Evolutionary conservation across 2,113 vertebrate species (phyloP).

Genomic region (Cyrtonyx montezumae): DNA sequence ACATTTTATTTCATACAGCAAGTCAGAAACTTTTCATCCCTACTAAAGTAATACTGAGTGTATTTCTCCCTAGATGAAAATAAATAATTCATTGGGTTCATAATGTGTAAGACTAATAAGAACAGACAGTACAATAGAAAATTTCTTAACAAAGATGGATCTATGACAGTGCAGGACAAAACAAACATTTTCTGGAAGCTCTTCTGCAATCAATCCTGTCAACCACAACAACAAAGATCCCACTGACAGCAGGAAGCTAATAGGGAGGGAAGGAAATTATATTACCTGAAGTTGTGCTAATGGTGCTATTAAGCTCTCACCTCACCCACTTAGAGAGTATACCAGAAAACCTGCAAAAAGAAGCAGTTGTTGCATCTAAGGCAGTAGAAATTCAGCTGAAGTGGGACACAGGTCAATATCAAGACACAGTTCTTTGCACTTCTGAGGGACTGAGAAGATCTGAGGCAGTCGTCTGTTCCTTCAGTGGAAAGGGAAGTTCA

Average conservation of each 20-base stretch:
- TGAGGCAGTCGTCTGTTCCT: not conserved
- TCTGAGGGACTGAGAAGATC: not conserved
- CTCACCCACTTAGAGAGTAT: accelerated
- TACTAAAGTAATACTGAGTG: not conserved
- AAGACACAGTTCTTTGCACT: not conserved
- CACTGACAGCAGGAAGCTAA: not conserved
- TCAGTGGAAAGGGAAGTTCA: not conserved
- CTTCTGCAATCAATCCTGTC: not conserved
- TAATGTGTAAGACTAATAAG: not conserved
- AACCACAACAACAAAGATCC: not conserved
- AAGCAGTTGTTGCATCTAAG: not conserved
- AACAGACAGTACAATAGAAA: not conserved
- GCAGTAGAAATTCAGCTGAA: not conserved
- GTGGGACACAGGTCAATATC: accelerated
- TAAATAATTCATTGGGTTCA: not conserved
- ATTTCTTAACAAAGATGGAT: not conserved
- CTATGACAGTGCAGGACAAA: not conserved
- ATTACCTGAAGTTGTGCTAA: not conserved
- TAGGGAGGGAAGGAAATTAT: not conserved
- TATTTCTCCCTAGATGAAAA: not conserved
- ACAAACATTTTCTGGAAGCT: not conserved
- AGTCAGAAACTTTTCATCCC: not conserved
- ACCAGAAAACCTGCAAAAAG: not conserved
- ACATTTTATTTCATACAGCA: not conserved
- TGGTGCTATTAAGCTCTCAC: not conserved